Conservation (phyloP, 2,797 vertebrate species). For the Phataginus tricuspis region DNA sequence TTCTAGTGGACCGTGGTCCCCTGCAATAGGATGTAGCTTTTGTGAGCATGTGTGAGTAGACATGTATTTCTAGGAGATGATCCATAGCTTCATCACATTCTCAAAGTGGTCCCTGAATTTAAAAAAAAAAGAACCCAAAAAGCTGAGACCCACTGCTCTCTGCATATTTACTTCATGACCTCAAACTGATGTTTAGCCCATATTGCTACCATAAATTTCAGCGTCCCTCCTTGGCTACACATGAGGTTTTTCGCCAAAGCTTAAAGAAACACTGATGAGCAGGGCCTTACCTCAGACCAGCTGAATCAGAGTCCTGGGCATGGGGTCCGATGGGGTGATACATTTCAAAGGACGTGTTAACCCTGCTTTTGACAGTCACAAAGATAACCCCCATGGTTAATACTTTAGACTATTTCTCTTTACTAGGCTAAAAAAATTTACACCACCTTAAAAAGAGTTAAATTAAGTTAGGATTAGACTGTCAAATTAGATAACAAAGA, state of each 20-base stretch:
- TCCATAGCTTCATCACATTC: not conserved
- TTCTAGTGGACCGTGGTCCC: not conserved
- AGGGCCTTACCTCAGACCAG: not conserved
- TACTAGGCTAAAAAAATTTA: not conserved
- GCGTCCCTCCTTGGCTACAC: not conserved
- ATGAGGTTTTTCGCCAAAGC: not conserved
- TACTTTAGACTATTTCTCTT: conserved; percentile 53
- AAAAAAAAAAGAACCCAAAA: not conserved
- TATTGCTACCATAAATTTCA: not conserved
- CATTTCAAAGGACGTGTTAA: not conserved
- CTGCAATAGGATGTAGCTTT: not conserved
- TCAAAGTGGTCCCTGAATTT: not conserved
- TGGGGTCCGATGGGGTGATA: not conserved
- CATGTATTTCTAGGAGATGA: not conserved
- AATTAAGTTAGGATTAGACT: not conserved
- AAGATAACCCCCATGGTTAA: not conserved
- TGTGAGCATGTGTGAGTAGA: not conserved
- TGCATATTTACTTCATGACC: not conserved
- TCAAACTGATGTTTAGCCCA: not conserved
- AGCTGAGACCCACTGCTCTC: not conserved
- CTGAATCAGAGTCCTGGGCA: not conserved
- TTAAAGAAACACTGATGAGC: not conserved
- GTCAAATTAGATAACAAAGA: not conserved
- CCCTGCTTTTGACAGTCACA: not conserved
- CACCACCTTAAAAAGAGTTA: not conserved